Base-by-base conservation (phyloP, 2,113 vertebrate species). In the Chamaea fasciata region DNA sequence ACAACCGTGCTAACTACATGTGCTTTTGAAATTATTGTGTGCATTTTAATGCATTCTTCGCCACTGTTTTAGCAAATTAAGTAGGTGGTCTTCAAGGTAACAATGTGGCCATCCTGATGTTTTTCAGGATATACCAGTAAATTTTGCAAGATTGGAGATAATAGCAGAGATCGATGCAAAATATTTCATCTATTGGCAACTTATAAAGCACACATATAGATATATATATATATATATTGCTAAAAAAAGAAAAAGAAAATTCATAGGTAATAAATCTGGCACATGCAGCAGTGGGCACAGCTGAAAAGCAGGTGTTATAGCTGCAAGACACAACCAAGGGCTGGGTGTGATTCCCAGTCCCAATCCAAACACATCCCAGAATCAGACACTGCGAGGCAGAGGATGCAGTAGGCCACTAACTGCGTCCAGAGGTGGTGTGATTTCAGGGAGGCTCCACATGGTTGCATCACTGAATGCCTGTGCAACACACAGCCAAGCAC, bases 1-100 rank as follows among this genome's bases (percentile, higher is more conserved):
- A 7, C n/a, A 75, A 18, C 28, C 27, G 1, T 1, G 3, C 14
- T 33, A 15, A n/a, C 19, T 35, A 52, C 33, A 18, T 2, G 3
- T 18, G 52, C 62, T 94, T 88, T 35, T 26, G 44, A 85, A 86
- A 67, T 75, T 81, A 80, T 47, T 87, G 55, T 47, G 6, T 35
- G 35, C 24, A 11, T 39, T 49, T 10, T 33, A 91, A 79, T 44
- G 47, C 33, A 31, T 16, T 46, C 83, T 76, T 47, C 55, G 33
- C 24, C 12, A 8, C 15, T 56, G 42, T 83, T 88, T 75, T 42
- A 60, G 27, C 22, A 70, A 80, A 77, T 71, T 23, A n/a, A 75
- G 5, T 21, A 60, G 31, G 47, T 71, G 49, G 28, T 13, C 60
- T 78, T 78, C 52, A 87, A 71, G 46, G 37, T 41, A 92, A 74